phyloP scores from a whole-genome alignment of 2,888 invertebrate genomes.

The Platycheirus albimanus region DNA sequence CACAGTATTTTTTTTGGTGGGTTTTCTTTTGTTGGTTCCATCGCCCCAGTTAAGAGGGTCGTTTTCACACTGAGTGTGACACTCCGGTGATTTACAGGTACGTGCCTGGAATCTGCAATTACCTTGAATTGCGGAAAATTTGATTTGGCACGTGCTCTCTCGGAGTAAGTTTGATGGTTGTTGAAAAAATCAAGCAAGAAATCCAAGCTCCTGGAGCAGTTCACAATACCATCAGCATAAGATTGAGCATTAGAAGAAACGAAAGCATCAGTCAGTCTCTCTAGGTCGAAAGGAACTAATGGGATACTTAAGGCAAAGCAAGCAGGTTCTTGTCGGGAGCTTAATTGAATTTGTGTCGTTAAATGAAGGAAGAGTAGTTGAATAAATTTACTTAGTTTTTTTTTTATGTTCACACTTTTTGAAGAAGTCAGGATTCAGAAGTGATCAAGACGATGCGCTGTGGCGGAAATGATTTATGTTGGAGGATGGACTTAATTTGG shows the following conservation, averaged over 20 bases:
- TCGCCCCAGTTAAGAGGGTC: conserved; percentile 68
- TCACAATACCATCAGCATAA: too few relatives aligned
- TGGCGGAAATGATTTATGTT: not conserved
- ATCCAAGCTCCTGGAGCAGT: conserved; percentile 21
- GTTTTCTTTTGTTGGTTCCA: conserved; percentile 10
- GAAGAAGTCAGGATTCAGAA: not conserved
- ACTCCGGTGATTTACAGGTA: conserved; percentile 71
- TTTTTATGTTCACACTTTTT: conserved; percentile 4
- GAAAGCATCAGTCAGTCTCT: conserved; percentile 3
- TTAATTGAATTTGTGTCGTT: conserved; percentile 73
- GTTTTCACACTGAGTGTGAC: conserved; percentile 72
- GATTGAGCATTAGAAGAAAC: not conserved
- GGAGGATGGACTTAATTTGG: not conserved
- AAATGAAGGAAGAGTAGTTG: conserved; percentile 58
- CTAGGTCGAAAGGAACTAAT: conserved; percentile 39
- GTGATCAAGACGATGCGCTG: not conserved
- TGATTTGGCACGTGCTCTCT: conserved; percentile 72
- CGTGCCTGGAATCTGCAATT: conserved; percentile 66
- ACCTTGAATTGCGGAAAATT: conserved; percentile 66
- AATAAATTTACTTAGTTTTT: conserved; percentile 24
- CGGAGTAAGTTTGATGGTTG: conserved; percentile 39
- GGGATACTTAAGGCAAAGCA: conserved; percentile 54
- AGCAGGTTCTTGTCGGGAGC: conserved; percentile 49
- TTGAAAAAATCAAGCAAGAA: conserved; percentile 8
- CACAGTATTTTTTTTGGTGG: not conserved